Conservation (phyloP, 2,797 vertebrate species). For the Anguilla obscura region DNA sequence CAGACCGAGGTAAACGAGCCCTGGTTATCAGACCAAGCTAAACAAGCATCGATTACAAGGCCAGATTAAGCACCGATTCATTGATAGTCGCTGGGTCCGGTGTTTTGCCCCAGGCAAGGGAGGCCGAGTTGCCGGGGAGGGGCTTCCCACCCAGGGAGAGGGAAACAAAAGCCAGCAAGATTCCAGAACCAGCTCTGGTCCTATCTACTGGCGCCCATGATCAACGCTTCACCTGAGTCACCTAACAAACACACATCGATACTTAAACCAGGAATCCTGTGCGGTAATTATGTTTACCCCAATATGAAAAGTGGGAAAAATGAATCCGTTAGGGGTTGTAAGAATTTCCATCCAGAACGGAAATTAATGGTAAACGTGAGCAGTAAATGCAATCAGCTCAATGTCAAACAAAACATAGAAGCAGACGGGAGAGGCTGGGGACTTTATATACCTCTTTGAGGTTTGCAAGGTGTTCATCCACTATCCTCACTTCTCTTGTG, state of each 20-base stretch:
- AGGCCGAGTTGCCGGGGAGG: neutral
- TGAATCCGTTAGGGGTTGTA: neutral
- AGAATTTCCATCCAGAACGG: neutral
- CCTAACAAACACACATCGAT: neutral
- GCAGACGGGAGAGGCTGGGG: neutral
- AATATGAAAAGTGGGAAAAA: neutral
- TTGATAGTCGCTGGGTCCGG: neutral
- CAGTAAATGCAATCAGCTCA: neutral
- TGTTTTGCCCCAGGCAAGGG: neutral
- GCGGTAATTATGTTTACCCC: neutral
- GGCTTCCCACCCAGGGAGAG: neutral
- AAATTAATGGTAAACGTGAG: neutral
- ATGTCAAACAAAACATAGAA: neutral
- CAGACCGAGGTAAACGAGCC: neutral
- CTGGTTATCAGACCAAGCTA: slow-evolving; percentile 10
- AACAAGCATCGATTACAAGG: neutral
- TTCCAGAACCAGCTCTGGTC: neutral
- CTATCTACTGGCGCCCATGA: neutral
- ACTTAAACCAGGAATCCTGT: neutral
- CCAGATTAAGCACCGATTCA: neutral
- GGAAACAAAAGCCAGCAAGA: neutral
- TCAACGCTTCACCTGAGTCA: neutral
- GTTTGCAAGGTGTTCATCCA: neutral
- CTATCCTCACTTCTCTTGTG: neutral
- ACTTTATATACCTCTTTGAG: neutral